Evolutionary conservation across 1,140 invertebrate species (phyloP).

Genomic region (Bemisia tabaci): DNA sequence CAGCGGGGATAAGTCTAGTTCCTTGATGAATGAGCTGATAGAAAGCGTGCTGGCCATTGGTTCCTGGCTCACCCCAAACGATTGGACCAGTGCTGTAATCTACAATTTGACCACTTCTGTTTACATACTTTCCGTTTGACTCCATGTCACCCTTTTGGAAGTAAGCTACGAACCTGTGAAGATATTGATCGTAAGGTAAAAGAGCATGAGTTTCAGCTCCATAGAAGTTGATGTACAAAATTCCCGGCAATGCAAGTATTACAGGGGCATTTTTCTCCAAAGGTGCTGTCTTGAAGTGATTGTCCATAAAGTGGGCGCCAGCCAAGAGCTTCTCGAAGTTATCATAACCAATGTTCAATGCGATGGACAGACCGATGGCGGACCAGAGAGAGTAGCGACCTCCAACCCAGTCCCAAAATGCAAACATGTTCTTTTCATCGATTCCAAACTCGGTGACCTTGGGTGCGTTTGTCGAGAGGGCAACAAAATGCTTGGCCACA

Average conservation of each 20-base stretch:
- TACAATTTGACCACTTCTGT: conserved; percentile 56
- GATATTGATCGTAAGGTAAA: conserved; percentile 95
- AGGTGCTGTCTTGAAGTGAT: conserved; percentile 79
- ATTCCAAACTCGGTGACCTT: conserved; percentile 97
- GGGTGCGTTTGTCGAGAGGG: conserved; percentile 84
- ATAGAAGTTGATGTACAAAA: conserved; percentile 96
- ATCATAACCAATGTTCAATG: conserved; percentile 83
- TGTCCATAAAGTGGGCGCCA: conserved; percentile 88
- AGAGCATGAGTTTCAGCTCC: conserved; percentile 91
- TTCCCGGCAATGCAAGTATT: conserved; percentile 80
- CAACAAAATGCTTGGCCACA: conserved; percentile 96
- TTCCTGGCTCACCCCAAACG: conserved; percentile 96
- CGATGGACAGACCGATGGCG: conserved; percentile 94
- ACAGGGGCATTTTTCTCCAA: conserved; percentile 93
- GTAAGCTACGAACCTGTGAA: conserved; percentile 97
- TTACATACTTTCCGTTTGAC: conserved; percentile 92
- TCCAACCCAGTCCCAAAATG: conserved; percentile 99
- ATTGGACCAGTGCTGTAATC: conserved; percentile 80
- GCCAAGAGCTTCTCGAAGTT: conserved; percentile 87
- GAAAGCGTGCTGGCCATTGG: conserved; percentile 98
- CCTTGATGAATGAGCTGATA: conserved; percentile 94
- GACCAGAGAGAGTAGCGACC: conserved; percentile 97
- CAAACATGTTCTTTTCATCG: conserved; percentile 95
- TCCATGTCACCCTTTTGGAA: conserved; percentile 99
- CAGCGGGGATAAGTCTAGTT: conserved; percentile 80